Base-by-base conservation (phyloP, 2,797 vertebrate genomes). In the Hydrocynus forskahlii region DNA sequence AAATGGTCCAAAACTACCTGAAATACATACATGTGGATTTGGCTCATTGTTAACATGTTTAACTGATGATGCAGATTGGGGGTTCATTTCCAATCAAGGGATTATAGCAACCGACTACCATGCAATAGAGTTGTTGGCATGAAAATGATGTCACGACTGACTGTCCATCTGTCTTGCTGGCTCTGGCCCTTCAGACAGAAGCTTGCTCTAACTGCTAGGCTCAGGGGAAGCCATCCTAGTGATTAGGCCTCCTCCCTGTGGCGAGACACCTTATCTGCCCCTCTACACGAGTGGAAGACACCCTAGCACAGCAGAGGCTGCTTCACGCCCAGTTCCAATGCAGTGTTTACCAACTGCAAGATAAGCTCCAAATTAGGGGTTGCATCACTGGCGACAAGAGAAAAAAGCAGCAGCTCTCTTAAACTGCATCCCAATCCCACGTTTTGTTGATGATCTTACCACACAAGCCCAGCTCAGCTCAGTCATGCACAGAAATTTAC, bases 81-180 rank as follows among this genome's bases (percentile, higher is more conserved):
- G 25, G 29, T 70, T 71, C 57, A 45, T 69, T 70, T 70, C 55
- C 66, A 71, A 43, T 81, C 35, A 76, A 76, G 50, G 60, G 71
- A 78, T 70, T 79, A 66, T 29, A 54, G 75, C 52, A 75, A 75
- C 64, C n/a, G n/a, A 62, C 43, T 57, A 81, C 68, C 12, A 66
- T 25, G 25, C 62, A 70, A 50, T 83, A 23, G 64, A 77, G 72
- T 50, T 75, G 73, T 69, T 80, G 80, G 80, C 77, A 29, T 62
- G 8, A 13, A 43, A 73, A 75, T 70, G n/a, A 81, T 81, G 81
- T 79, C 67, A 62, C 60, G 29, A 76, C 78, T 66, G 67, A 60
- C 50, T 40, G 50, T 80, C 82, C 79, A 84, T 84, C 82, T 86
- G 85, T 55, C 67, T 23, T 25, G 23, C 82, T 80, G 80, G 85